These are phyloP conservation scores for Campoplex capitator DNA, from an alignment of 2,888 invertebrate genomes.

Conservation along the genomic window DNA sequence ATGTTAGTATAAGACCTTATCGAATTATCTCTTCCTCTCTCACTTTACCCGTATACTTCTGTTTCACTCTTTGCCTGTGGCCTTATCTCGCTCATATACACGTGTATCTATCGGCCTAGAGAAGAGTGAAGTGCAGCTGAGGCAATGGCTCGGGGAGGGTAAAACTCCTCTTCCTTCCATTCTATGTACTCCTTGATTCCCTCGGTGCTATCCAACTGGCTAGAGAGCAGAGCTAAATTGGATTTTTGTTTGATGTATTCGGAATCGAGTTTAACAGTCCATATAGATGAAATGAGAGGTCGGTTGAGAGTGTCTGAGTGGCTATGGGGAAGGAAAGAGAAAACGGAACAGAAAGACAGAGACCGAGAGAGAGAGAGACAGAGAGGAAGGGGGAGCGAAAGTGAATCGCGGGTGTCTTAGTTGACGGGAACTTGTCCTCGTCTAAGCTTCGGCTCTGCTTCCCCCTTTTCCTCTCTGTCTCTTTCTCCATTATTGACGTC, in stretches of 20 bases:
- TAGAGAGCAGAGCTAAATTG: slow-evolving; percentile 72
- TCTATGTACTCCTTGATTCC: slow-evolving; percentile 63
- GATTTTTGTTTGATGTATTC: slow-evolving; percentile 77
- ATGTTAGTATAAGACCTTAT: slow-evolving; percentile 75
- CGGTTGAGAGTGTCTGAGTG: slow-evolving; percentile 50
- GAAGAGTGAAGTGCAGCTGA: slow-evolving; percentile 59
- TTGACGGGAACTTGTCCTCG: slow-evolving; percentile 51
- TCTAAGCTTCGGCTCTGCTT: slow-evolving; percentile 30
- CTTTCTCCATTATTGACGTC: slow-evolving; percentile 35
- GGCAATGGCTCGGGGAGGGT: slow-evolving; percentile 49
- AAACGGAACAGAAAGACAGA: not conserved
- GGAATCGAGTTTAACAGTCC: slow-evolving; percentile 73
- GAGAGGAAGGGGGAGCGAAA: slow-evolving; percentile 17
- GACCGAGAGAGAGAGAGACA: not conserved
- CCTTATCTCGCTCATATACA: slow-evolving; percentile 31
- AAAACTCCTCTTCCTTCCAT: slow-evolving; percentile 58
- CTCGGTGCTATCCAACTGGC: slow-evolving; percentile 68
- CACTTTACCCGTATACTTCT: slow-evolving; percentile 45
- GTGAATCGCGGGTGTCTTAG: slow-evolving; percentile 43
- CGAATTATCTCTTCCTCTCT: slow-evolving; percentile 74
- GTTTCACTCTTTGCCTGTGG: slow-evolving; percentile 45
- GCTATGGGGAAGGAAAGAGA: slow-evolving; percentile 39
- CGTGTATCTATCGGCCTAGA: slow-evolving; percentile 36
- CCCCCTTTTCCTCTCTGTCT: not conserved
- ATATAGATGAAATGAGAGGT: slow-evolving; percentile 51